Conservation (phyloP, 2,888 invertebrate genomes). For the Parnassius apollo region DNA sequence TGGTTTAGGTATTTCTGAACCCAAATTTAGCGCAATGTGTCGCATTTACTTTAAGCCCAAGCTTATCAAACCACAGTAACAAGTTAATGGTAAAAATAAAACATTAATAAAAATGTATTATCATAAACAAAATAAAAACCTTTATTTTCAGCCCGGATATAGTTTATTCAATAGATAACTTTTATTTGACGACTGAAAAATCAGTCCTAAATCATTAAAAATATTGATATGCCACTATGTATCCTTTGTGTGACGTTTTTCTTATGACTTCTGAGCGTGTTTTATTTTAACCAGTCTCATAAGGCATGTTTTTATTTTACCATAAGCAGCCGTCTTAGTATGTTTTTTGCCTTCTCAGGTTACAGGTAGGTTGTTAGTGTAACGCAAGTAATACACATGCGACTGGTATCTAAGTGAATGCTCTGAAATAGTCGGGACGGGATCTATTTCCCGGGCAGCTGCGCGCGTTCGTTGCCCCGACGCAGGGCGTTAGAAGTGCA, state of each 20-base stretch:
- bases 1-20: too few species aligned
- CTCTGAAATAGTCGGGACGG: slow-evolving; percentile 78
- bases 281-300: slow-evolving; percentile 16
- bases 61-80: slow-evolving; percentile 8
- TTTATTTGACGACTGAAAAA: too few species aligned
- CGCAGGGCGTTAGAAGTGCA: slow-evolving; percentile 76
- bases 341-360: slow-evolving; percentile 50
- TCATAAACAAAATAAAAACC: not conserved
- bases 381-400: slow-evolving; percentile 47
- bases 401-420: slow-evolving; percentile 61
- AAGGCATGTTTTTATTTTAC: slow-evolving; percentile 35
- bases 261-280: slow-evolving; percentile 6
- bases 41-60: slow-evolving; percentile 2
- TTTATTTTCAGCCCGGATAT: too few species aligned
- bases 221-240: not conserved
- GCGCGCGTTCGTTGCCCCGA: slow-evolving; percentile 76
- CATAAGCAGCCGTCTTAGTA: slow-evolving; percentile 32
- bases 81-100: slow-evolving; percentile 3
- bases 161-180: too few species aligned
- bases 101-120: not conserved
- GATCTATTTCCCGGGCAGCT: slow-evolving; percentile 80
- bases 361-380: slow-evolving; percentile 56
- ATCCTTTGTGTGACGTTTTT: slow-evolving; percentile 16
- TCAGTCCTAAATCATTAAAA: too few species aligned
- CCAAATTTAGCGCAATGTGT: too few species aligned